phyloP scores from a whole-genome alignment of 1,140 invertebrate species.

The Cydia fagiglandana region DNA sequence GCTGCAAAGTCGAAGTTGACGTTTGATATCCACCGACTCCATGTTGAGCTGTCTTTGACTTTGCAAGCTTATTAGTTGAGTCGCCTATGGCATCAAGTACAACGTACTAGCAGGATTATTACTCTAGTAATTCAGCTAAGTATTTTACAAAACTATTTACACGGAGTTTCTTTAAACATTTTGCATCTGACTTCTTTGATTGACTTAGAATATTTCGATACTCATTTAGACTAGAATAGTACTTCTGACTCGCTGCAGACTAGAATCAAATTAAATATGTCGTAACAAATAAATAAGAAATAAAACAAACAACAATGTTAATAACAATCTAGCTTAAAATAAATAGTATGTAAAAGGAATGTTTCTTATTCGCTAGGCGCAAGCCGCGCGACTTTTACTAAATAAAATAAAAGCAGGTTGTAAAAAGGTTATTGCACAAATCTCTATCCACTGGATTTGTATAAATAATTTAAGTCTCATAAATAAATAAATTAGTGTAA shows the following conservation, averaged over 20 bases:
- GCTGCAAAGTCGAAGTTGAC: too few relatives aligned
- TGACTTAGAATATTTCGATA: constrained; percentile 22
- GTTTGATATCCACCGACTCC: too few relatives aligned
- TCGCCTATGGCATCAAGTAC: not conserved
- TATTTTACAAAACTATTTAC: constrained; percentile 43
- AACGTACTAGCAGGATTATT: constrained; percentile 14
- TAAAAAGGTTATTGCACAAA: constrained; percentile 31
- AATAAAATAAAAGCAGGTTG: constrained; percentile 22
- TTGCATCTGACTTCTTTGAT: not conserved
- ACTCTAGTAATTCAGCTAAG: constrained; percentile 26
- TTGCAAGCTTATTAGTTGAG: not conserved
- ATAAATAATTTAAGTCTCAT: constrained; percentile 38
- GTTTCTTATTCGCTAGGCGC: constrained; percentile 6
- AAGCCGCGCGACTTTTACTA: constrained; percentile 14
- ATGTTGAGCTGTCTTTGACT: too few relatives aligned
- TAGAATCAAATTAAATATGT: constrained; percentile 56
- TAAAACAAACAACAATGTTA: constrained; percentile 30
- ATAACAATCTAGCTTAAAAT: constrained; percentile 22
- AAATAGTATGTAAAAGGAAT: constrained; percentile 27
- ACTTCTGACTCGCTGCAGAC: constrained; percentile 52
- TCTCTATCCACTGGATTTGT: constrained; percentile 39
- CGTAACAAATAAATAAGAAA: constrained; percentile 25
- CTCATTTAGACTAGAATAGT: constrained; percentile 46
- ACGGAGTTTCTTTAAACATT: constrained; percentile 14
- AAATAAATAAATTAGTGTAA: constrained; percentile 38